Conservation (phyloP, 2,888 invertebrate species). For the Temnothorax unifasciatus region DNA sequence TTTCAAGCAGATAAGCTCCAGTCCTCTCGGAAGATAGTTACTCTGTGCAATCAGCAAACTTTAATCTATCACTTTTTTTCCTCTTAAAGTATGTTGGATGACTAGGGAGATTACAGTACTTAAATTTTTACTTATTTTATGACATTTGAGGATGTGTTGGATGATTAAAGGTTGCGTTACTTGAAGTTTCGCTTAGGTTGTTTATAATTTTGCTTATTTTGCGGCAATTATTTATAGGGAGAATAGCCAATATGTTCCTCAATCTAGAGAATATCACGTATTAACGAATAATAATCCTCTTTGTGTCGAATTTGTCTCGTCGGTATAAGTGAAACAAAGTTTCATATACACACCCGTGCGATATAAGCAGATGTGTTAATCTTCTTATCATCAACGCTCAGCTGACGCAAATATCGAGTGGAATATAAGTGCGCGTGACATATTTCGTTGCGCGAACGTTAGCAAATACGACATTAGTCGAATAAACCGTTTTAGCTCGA, state of each 20-base stretch:
- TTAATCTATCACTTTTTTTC: slow-evolving; percentile 41
- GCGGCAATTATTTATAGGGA: neutral
- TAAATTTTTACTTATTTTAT: slow-evolving; percentile 20
- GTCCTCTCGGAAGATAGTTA: slow-evolving; percentile 32
- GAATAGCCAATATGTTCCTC: neutral
- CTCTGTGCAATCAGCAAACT: slow-evolving; percentile 44
- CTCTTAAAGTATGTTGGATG: neutral
- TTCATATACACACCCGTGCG: neutral
- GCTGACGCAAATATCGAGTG: slow-evolving; percentile 47
- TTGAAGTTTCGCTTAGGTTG: slow-evolving; percentile 1
- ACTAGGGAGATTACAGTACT: slow-evolving; percentile 22
- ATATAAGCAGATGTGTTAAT: slow-evolving; percentile 61
- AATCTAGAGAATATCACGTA: slow-evolving; percentile 5
- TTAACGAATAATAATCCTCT: slow-evolving; percentile 58
- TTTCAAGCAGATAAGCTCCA: slow-evolving; percentile 59
- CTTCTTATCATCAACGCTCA: slow-evolving; percentile 59
- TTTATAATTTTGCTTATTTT: neutral
- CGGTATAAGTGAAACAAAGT: slow-evolving; percentile 45
- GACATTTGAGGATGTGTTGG: neutral
- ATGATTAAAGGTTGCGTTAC: slow-evolving; percentile 11
- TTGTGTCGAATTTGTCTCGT: slow-evolving; percentile 40
- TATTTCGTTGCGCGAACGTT: slow-evolving; percentile 45
- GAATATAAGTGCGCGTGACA: slow-evolving; percentile 55
- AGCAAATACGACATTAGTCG: slow-evolving; percentile 40
- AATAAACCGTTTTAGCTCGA: slow-evolving; percentile 53